Percentiles rank a stretch among this genome's conserved stretches.
These are phyloP conservation scores for Rynchops niger DNA, from an alignment of 2,113 vertebrate genomes.

Conservation along the genomic window DNA sequence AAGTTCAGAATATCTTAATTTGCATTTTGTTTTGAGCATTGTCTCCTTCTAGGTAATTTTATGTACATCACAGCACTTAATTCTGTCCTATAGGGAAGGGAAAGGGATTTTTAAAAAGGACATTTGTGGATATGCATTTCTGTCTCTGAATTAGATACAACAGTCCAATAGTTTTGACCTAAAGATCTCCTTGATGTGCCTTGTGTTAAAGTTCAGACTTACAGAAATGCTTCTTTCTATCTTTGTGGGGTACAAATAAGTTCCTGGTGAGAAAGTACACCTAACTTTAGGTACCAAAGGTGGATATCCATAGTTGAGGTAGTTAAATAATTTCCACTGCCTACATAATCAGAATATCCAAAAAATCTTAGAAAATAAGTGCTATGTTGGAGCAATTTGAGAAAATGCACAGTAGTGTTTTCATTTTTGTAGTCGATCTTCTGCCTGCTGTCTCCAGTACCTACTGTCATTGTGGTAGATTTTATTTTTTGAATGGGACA, in stretches of 20 bases:
- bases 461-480: neutral
- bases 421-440: neutral
- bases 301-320: neutral
- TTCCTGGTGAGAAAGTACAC: neutral
- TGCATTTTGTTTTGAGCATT: neutral
- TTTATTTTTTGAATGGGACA: neutral
- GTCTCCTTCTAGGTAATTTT: neutral
- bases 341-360: neutral
- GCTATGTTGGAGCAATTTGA: neutral
- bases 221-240: neutral
- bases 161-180: neutral
- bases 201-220: neutral
- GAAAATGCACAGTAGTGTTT: neutral
- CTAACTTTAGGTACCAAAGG: neutral
- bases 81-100: neutral
- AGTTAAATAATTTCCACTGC: neutral
- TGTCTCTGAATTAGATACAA: neutral
- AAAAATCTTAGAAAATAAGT: neutral
- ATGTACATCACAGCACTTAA: neutral
- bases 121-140: neutral
- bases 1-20: neutral
- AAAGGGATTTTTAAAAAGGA: neutral
- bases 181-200: neutral
- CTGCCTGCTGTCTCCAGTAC: neutral
- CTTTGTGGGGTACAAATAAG: neutral